Base-by-base conservation (phyloP, 1,140 invertebrate species). In the Panulirus ornatus region DNA sequence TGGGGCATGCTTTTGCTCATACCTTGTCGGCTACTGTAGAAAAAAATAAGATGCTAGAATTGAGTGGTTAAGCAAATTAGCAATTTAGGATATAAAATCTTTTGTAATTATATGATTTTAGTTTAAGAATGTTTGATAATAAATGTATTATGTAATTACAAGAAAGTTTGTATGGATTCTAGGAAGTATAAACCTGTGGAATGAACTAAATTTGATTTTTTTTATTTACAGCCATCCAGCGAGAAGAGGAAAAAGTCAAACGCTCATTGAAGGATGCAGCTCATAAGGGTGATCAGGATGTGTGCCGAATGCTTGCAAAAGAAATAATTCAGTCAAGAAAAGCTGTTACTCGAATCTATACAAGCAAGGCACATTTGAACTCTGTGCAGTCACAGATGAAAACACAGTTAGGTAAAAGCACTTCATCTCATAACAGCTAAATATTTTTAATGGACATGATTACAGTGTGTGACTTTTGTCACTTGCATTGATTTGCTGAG, bases 321-420 rank as follows among this genome's bases (percentile, higher is more conserved):
- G 98, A 99, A 94, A 96, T 99, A 51, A 95, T 99, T 44, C 94
- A 97, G 89, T 97, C 99, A 0, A 95, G 98, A 89, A 99, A 98
- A 94, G 96, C 98, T 0, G 96, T 98, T 38, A 97, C 95, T 92
- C 98, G 98, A 94, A 97, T 99, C 86, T 97, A 99, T 93, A 97
- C 97, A 0, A 98, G 98, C 0, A 99, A 99, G 94, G 98, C 99
- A n/a, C 98, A 99, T 92, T 94, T 99, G 5, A 99, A 99, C 94
- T 99, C 99, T 1, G 96, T 99, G 22, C 97, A 98, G 86, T 95
- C 99, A 94, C 97, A 98, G 94, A 99, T 99, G 98, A 99, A 99
- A 94, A 98, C 99, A 94, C 99, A 99, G 94, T 94, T 99, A 91
- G 96, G 97, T 98, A 94, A 94, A 94, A 81, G 82, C 6, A 16